phyloP scores from a whole-genome alignment of 2,888 invertebrate species.

The Drosophila limbata region DNA sequence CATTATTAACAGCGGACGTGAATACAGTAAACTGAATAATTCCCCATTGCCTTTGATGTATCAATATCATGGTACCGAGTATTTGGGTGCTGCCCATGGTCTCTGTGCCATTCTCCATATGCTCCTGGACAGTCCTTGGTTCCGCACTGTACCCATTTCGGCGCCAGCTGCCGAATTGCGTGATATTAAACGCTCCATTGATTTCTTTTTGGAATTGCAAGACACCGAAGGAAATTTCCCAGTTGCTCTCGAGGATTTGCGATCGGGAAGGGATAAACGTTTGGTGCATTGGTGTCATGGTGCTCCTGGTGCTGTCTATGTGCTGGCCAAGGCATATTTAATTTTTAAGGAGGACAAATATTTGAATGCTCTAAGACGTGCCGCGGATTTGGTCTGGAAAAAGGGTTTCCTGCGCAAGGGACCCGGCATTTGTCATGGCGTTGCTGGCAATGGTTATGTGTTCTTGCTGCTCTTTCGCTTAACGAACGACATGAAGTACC shows the following conservation, averaged over 20 bases:
- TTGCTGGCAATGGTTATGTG: slow-evolving; percentile 93
- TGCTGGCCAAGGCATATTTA: slow-evolving; percentile 92
- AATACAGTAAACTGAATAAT: slow-evolving; percentile 87
- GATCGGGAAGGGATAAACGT: slow-evolving; percentile 87
- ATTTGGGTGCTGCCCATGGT: slow-evolving; percentile 88
- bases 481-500: slow-evolving; percentile 89
- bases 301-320: slow-evolving; percentile 92
- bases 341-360: slow-evolving; percentile 91
- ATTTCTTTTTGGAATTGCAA: slow-evolving; percentile 88
- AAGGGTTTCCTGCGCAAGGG: slow-evolving; percentile 94
- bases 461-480: slow-evolving; percentile 91
- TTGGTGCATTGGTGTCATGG: slow-evolving; percentile 97
- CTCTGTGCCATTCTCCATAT: slow-evolving; percentile 89
- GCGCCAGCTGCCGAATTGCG: slow-evolving; percentile 80
- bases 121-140: slow-evolving; percentile 87
- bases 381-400: slow-evolving; percentile 92
- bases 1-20: slow-evolving; percentile 90
- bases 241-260: slow-evolving; percentile 89
- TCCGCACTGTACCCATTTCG: slow-evolving; percentile 74
- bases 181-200: slow-evolving; percentile 89
- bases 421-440: slow-evolving; percentile 95
- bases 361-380: slow-evolving; percentile 88
- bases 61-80: slow-evolving; percentile 86
- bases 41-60: slow-evolving; percentile 91
- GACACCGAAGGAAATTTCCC: slow-evolving; percentile 91